These are phyloP conservation scores for Tinamus major DNA, from an alignment of 2,797 vertebrate genomes.

Conservation along the genomic window DNA sequence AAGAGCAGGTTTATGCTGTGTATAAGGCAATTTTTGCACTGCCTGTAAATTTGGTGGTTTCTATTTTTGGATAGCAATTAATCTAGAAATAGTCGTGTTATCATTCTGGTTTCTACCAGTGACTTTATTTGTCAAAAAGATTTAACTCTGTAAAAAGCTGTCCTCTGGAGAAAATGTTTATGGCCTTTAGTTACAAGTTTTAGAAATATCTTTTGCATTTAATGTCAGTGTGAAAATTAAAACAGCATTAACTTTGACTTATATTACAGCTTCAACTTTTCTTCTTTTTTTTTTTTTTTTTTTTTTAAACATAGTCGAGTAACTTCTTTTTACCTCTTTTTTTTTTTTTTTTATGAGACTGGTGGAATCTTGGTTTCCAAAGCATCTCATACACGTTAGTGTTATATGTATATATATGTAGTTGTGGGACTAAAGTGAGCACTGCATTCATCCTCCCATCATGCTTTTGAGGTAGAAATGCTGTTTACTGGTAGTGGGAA, in stretches of 20 bases:
- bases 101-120: background rate
- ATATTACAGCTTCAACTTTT: background rate
- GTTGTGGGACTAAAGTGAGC: background rate
- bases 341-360: background rate
- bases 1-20: too few relatives aligned
- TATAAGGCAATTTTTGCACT: too few relatives aligned
- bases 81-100: background rate
- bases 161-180: background rate
- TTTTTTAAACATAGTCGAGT: background rate
- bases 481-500: background rate
- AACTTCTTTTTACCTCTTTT: background rate
- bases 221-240: background rate
- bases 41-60: background rate
- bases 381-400: background rate
- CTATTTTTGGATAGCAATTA: background rate
- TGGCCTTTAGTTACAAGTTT: background rate
- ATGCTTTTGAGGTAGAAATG: background rate
- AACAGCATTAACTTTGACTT: background rate
- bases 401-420: too few relatives aligned
- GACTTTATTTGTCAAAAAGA: background rate
- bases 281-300: background rate
- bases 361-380: background rate
- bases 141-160: background rate
- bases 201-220: background rate
- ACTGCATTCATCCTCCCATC: background rate